Conservation (phyloP, 1,140 invertebrate genomes). For the Trichonephila clavata region DNA sequence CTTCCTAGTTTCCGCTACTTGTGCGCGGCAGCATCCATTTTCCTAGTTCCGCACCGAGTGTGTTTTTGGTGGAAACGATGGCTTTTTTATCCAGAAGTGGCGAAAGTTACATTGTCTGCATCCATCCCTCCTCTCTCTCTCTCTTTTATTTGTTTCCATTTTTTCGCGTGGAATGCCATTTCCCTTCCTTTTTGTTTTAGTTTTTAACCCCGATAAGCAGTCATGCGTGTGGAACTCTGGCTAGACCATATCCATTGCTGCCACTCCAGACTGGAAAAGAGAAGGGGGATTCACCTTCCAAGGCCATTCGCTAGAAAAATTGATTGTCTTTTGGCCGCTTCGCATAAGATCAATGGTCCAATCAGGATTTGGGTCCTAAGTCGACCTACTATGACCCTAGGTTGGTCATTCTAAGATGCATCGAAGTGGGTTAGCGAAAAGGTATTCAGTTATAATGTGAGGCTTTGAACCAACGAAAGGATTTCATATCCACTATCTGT, state of each 20-base stretch:
- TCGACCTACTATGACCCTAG: not conserved
- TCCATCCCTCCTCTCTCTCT: not conserved
- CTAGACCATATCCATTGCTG: conserved; percentile 19
- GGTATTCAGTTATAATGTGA: too few relatives aligned
- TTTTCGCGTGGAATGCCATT: conserved; percentile 5
- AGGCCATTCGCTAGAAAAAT: not conserved
- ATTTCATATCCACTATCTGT: too few relatives aligned
- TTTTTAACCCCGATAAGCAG: conserved; percentile 22
- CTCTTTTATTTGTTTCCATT: not conserved
- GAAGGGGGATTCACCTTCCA: conserved; percentile 28
- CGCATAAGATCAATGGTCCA: conserved; percentile 4
- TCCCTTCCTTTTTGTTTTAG: conserved; percentile 16
- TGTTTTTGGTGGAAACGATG: not conserved
- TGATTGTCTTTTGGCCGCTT: not conserved
- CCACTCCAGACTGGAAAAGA: not conserved
- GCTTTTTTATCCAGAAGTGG: not conserved
- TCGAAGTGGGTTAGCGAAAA: not conserved
- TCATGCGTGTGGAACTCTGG: conserved; percentile 16
- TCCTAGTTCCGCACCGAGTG: not conserved
- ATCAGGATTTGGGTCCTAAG: not conserved
- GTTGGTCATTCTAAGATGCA: not conserved
- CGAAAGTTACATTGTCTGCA: conserved; percentile 25
- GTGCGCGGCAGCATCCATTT: not conserved
- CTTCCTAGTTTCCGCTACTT: conserved; percentile 4
- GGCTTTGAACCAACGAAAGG: too few relatives aligned